Evolutionary conservation across 1,140 invertebrate species (phyloP).

Genomic region (Bombyx mori): DNA sequence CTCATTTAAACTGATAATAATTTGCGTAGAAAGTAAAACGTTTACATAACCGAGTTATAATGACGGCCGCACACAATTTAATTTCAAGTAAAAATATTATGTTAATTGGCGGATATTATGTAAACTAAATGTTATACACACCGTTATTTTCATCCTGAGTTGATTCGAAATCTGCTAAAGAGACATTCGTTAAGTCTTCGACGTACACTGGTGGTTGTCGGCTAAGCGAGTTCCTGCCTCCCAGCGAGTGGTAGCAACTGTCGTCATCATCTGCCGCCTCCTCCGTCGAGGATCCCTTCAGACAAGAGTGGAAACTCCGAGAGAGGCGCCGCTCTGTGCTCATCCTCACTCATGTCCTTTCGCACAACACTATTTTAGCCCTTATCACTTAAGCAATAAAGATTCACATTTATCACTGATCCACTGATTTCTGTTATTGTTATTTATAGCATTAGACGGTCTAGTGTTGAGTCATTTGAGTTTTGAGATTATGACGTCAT

Average conservation of each 20-base stretch:
- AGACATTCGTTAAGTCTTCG: constrained; percentile 54
- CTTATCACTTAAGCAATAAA: constrained; percentile 9
- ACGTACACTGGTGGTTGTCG: constrained; percentile 56
- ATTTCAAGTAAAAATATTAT: too few species aligned
- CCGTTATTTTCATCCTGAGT: constrained; percentile 55
- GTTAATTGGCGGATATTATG: too few species aligned
- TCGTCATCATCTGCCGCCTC: constrained; percentile 67
- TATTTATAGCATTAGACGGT: background rate
- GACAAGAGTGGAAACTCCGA: constrained; percentile 77
- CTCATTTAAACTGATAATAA: constrained; percentile 5
- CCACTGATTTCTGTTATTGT: constrained; percentile 2
- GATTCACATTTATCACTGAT: constrained; percentile 6
- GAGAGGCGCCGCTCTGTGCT: constrained; percentile 75
- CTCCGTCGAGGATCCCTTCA: constrained; percentile 76
- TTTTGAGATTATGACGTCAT: constrained; percentile 3
- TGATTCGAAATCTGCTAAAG: constrained; percentile 52
- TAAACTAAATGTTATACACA: constrained; percentile 27
- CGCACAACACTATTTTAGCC: constrained; percentile 25
- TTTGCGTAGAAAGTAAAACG: background rate
- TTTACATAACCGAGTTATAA: background rate
- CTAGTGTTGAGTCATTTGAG: constrained; percentile 2
- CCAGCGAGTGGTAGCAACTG: constrained; percentile 59
- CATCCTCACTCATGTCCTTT: constrained; percentile 71
- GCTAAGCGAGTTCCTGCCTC: constrained; percentile 51
- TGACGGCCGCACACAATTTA: too few species aligned